These are phyloP conservation scores for Azemiops feae DNA, from an alignment of 2,113 vertebrate species.

Conservation along the genomic window DNA sequence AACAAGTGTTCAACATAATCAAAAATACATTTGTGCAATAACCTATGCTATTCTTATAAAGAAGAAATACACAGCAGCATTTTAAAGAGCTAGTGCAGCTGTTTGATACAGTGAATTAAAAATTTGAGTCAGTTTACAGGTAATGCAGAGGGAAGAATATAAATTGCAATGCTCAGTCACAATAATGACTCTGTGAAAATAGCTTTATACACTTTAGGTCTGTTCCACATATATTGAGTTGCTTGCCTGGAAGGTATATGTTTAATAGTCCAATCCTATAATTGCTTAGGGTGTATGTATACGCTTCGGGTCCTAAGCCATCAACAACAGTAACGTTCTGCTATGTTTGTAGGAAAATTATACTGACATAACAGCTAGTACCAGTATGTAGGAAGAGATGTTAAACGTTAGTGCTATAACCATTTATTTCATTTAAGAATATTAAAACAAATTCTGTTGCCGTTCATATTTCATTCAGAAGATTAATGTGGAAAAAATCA, in stretches of 20 bases:
- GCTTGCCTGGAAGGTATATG: not conserved
- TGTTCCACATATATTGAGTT: not conserved
- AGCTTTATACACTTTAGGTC: slow-evolving; percentile 9
- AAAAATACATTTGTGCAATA: slow-evolving; percentile 73
- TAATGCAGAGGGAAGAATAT: slow-evolving; percentile 39
- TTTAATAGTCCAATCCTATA: not conserved
- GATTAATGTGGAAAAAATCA: not conserved
- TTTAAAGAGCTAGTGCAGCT: slow-evolving; percentile 51
- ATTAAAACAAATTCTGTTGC: not conserved
- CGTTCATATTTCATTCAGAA: not conserved
- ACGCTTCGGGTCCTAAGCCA: not conserved
- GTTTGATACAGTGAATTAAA: slow-evolving; percentile 52
- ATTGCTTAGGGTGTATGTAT: not conserved
- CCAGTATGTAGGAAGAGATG: not conserved
- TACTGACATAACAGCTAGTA: not conserved
- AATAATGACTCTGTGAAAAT: slow-evolving; percentile 34
- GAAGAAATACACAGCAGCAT: slow-evolving; percentile 57
- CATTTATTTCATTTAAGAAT: not conserved
- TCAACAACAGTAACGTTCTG: not conserved
- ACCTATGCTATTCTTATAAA: slow-evolving; percentile 59
- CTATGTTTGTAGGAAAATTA: not conserved
- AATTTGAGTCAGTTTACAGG: not conserved
- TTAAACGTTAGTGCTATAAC: not conserved
- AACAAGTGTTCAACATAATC: slow-evolving; percentile 64
- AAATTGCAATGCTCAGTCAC: slow-evolving; percentile 56